These are phyloP conservation scores for Erinaceus europaeus DNA, from an alignment of 2,113 vertebrate genomes.

Conservation along the genomic window DNA sequence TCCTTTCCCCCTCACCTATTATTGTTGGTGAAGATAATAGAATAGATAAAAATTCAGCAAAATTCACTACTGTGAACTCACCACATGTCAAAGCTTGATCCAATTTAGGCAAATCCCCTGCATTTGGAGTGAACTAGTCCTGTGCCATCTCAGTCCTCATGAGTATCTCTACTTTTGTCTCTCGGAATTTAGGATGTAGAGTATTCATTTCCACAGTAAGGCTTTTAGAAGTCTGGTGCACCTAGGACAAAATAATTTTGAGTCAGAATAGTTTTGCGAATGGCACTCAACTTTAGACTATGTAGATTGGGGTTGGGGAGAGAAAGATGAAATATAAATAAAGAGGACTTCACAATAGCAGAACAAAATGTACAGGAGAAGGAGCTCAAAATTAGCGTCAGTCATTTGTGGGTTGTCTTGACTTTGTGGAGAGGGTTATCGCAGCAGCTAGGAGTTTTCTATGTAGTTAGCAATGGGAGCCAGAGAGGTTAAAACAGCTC, in stretches of 20 bases:
- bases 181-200: background rate
- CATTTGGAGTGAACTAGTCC: background rate
- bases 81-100: background rate
- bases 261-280: slow-evolving; percentile 25
- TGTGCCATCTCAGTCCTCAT: background rate
- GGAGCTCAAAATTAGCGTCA: slow-evolving; percentile 16
- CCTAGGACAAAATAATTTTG: slow-evolving; percentile 3
- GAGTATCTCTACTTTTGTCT: background rate
- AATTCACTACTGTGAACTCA: background rate
- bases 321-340: background rate
- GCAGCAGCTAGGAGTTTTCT: slow-evolving; percentile 45
- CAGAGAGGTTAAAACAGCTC: slow-evolving; percentile 79
- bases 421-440: slow-evolving; percentile 59
- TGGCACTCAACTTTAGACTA: slow-evolving; percentile 7
- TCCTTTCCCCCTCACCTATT: background rate
- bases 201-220: background rate
- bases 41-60: background rate
- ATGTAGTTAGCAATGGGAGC: slow-evolving; percentile 50
- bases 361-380: background rate
- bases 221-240: background rate
- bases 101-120: background rate
- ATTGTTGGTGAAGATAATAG: background rate
- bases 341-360: background rate
- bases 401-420: slow-evolving; percentile 57
- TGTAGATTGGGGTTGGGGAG: no score